Evolutionary conservation across 2,797 vertebrate species (phyloP), one percentile per base, ranked within the genome.

Genomic region (Smutsia temminckii): DNA sequence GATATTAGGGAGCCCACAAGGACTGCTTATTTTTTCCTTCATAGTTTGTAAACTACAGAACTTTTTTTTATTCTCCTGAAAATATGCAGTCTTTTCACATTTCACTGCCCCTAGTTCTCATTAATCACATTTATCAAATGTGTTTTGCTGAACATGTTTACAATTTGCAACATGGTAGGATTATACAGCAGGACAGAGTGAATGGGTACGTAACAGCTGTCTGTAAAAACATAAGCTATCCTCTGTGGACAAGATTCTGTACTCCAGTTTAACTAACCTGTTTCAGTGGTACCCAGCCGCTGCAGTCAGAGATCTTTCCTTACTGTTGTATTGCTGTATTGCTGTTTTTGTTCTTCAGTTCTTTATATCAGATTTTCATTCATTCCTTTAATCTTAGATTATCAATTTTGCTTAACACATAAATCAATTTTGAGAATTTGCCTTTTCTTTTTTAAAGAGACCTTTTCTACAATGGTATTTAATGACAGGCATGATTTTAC

Each of bases 1-100:
- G 96, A 88, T 96, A 59, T 59, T 0, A 93, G 4, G 0, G 49
- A 81, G 34, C 20, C 40, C 42, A 55, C 72, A 85, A 69, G 59
- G 96, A 96, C 94, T 95, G 95, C 83, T 37, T 61, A 18, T 96
- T 96, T 96, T 96, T 97, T 88, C 27, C 78, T 92, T 85, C 34
- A 59, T 91, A 42, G 9, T 66, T 72, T 86, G 11, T 66, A 59
- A 72, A 74, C 34, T 29, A n/a, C 74, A 34, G 59, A 14, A 51
- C 27, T 34, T 34, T n/a, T 29, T 61, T 64, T 78, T 64, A 49
- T n/a, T 69, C 59, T 83, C 8, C 10, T 81, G 37, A 5, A 96
- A 21, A 34, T 81, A 42, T 11, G 23, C 6, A 78, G 2, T 80
- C 6, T 78, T 80, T 89, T 90, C 23, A 69, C 14, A n/a, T 51